A percentile compares a stretch with the other conserved stretches of the same genome.
These are phyloP conservation scores for Cepaea hortensis DNA, from an alignment of 2,888 invertebrate genomes.

Conservation along the genomic window DNA sequence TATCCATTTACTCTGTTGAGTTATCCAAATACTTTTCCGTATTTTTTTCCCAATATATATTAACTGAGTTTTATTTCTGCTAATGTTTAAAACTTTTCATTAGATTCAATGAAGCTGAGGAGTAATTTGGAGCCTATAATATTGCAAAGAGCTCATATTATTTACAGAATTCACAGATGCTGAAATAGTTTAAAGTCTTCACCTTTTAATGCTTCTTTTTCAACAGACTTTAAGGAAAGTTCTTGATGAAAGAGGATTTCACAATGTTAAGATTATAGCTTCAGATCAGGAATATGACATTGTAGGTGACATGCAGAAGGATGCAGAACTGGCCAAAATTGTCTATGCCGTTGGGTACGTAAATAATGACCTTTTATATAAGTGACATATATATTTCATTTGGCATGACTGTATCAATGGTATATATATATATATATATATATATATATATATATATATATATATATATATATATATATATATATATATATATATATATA, in stretches of 20 bases:
- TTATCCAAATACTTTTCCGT: neutral
- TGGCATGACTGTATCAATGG: too few relatives aligned
- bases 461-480: too few relatives aligned
- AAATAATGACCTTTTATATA: too few relatives aligned
- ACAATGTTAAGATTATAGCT: conserved; percentile 71
- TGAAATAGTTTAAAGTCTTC: neutral
- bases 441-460: too few relatives aligned
- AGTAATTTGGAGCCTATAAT: too few relatives aligned
- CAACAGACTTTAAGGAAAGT: conserved; percentile 49
- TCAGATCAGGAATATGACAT: conserved; percentile 74
- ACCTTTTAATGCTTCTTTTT: neutral
- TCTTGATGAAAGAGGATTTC: conserved; percentile 66
- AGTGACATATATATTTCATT: too few relatives aligned
- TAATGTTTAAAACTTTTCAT: neutral
- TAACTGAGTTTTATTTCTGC: neutral
- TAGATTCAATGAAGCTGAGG: too few relatives aligned
- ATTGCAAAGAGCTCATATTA: too few relatives aligned
- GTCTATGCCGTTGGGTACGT: conserved; percentile 34
- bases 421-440: too few relatives aligned
- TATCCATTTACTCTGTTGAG: neutral
- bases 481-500: too few relatives aligned
- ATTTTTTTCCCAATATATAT: neutral
- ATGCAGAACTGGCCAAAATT: conserved; percentile 45
- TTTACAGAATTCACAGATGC: too few relatives aligned
- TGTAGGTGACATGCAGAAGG: conserved; percentile 64